Evolutionary conservation across 1,140 invertebrate genomes (phyloP), one percentile per base, ranked within the genome.

Genomic region (Globodera rostochiensis): DNA sequence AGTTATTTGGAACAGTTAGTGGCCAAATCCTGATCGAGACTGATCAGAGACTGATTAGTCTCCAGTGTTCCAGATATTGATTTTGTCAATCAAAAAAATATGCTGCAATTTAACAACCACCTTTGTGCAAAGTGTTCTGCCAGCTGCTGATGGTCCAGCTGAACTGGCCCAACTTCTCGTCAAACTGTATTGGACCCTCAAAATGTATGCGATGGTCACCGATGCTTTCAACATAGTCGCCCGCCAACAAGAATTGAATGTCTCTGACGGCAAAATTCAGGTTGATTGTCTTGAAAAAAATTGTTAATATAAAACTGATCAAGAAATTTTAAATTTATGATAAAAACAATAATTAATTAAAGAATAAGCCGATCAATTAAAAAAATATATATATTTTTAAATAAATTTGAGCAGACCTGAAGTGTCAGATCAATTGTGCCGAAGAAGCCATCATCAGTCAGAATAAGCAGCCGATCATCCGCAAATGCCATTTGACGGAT

Each of bases 391-490:
- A 36, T 36, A 36, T 36, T 36, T 36, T 36, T 36, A 60, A 60
- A 11, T 15, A 60, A 60, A 15, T 5, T 15, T 15, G 57, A 60
- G 4, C 1, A 13, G 69, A 36, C 46, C 69, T 71, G 69, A 25
- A 90, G 57, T 19, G 75, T 70, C 66, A 83, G 79, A 69, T 90
- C 87, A 57, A 88, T 85, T 6, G 80, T 81, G 13, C 88, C 88
- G 73, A 90, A 75, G 19, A 82, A 77, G 0, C 88, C 86, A 66
- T 87, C 83, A 36, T 74, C 77, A 8, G 88, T 90, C 11, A 89
- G 69, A 69, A 90, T 85, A 5, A 87, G 60, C 53, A 89, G 77
- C 74, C 85, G 82, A 36, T 85, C 86, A 21, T 86, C 77, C 15
- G 82, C 53, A 4, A 89, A 73, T 11, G 84, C 70, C 21, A 90